A percentile compares a stretch with the other conserved stretches of the same genome.
phyloP scores from a whole-genome alignment of 2,888 invertebrate species.

The Epinotia ramella region DNA sequence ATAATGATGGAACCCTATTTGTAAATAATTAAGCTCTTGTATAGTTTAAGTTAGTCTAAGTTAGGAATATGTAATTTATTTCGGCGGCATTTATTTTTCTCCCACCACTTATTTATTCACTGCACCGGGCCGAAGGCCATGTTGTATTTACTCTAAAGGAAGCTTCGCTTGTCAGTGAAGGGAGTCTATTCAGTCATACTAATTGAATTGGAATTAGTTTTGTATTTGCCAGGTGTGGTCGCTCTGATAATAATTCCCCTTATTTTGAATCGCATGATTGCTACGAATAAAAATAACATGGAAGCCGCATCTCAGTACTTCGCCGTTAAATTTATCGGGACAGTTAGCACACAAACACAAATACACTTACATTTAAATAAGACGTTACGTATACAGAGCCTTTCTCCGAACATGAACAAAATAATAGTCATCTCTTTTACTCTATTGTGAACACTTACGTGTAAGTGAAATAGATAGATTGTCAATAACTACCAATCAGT shows the following conservation, averaged over 20 bases:
- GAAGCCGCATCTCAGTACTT: no score
- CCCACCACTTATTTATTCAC: slow-evolving; percentile 65
- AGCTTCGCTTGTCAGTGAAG: not conserved
- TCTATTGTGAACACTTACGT: no score
- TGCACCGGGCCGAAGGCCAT: slow-evolving; percentile 33
- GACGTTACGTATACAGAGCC: no score
- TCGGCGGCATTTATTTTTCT: slow-evolving; percentile 65
- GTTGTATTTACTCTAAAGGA: slow-evolving; percentile 14
- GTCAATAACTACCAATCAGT: no score
- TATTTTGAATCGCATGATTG: no score
- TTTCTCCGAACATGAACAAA: no score
- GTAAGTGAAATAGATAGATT: no score
- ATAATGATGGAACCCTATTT: slow-evolving; percentile 40
- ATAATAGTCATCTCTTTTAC: no score
- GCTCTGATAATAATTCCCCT: not conserved
- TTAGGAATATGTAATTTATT: slow-evolving; percentile 60
- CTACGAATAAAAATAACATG: no score
- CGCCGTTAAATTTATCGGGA: no score
- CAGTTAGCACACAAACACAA: no score
- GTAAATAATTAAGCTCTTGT: slow-evolving; percentile 56
- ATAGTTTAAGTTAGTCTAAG: slow-evolving; percentile 59
- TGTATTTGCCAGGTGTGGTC: not conserved
- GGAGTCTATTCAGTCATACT: not conserved
- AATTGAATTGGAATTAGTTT: not conserved
- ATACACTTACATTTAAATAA: no score